These are phyloP conservation scores for Yponomeuta cagnagella DNA, from an alignment of 2,888 invertebrate genomes.

Conservation along the genomic window DNA sequence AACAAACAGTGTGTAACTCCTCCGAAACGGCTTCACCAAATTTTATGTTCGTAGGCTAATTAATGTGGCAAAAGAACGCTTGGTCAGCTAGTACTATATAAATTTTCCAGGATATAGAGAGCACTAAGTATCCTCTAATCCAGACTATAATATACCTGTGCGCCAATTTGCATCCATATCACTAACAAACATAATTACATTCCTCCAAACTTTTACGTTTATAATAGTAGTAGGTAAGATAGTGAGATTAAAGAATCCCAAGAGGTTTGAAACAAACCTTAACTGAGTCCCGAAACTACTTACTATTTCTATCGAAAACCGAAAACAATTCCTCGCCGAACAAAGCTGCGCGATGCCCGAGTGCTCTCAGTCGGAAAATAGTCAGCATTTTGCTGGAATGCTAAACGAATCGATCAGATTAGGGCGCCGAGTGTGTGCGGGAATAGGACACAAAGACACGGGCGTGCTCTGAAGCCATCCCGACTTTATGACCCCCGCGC, in stretches of 20 bases:
- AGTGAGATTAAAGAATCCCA: background rate
- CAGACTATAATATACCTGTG: too few relatives aligned
- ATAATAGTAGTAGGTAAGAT: background rate
- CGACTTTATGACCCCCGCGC: conserved; percentile 5
- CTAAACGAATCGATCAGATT: background rate
- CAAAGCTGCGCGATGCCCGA: background rate
- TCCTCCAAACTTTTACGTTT: too few relatives aligned
- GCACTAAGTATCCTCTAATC: too few relatives aligned
- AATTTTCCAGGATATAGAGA: too few relatives aligned
- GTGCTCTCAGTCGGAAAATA: background rate
- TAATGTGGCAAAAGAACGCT: too few relatives aligned
- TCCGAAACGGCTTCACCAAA: too few relatives aligned
- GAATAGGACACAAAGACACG: background rate
- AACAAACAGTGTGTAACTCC: too few relatives aligned
- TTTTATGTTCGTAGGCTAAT: too few relatives aligned
- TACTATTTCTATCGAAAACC: background rate
- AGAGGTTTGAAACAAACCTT: background rate
- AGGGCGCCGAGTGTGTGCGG: background rate
- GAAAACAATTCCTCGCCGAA: background rate
- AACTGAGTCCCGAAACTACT: background rate
- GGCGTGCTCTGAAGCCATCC: background rate
- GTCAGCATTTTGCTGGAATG: background rate
- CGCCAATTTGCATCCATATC: too few relatives aligned
- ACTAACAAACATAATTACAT: too few relatives aligned
- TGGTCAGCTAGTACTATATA: too few relatives aligned